phyloP scores from a whole-genome alignment of 92 coral and sea anemone species.

The Epizoanthus stellaris region DNA sequence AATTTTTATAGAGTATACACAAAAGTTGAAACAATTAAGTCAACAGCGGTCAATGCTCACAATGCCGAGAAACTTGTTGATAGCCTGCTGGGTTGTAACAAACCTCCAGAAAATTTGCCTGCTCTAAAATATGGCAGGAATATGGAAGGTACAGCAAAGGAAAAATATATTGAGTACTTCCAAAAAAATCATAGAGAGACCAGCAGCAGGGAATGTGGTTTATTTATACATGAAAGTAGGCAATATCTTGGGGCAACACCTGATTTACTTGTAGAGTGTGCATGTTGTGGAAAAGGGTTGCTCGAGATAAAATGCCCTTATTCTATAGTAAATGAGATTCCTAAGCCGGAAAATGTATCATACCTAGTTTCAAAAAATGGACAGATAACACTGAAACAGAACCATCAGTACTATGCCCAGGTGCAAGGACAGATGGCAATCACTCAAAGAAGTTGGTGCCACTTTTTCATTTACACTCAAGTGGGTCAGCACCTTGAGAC shows the following conservation, averaged over 20 bases:
- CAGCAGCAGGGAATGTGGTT: constrained; percentile 56
- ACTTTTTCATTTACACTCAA: constrained; percentile 51
- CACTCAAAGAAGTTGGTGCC: constrained; percentile 56
- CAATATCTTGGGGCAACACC: constrained; percentile 55
- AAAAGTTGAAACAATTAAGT: constrained; percentile 12
- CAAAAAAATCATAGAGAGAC: constrained; percentile 44
- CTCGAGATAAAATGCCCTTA: constrained; percentile 57
- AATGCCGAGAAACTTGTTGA: constrained; percentile 47
- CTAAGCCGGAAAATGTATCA: constrained; percentile 33
- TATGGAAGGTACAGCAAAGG: constrained; percentile 57
- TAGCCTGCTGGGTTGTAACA: constrained; percentile 34
- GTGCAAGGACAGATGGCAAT: constrained; percentile 62
- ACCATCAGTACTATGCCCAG: constrained; percentile 63
- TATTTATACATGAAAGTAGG: constrained; percentile 41
- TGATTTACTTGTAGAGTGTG: constrained; percentile 51
- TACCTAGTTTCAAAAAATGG: constrained; percentile 40
- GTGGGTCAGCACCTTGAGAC: constrained; percentile 43
- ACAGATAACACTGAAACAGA: constrained; percentile 36
- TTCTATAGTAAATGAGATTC: constrained; percentile 58
- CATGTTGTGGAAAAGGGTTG: constrained; percentile 64
- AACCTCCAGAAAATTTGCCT: constrained; percentile 54
- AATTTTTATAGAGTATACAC: constrained; percentile 34
- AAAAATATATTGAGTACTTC: constrained; percentile 26
- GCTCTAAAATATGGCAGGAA: constrained; percentile 67
- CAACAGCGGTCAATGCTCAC: not conserved